A percentile compares a stretch with the other conserved stretches of the same genome.
Conservation (phyloP, 1,140 invertebrate species). For the Ceratina australensis region DNA sequence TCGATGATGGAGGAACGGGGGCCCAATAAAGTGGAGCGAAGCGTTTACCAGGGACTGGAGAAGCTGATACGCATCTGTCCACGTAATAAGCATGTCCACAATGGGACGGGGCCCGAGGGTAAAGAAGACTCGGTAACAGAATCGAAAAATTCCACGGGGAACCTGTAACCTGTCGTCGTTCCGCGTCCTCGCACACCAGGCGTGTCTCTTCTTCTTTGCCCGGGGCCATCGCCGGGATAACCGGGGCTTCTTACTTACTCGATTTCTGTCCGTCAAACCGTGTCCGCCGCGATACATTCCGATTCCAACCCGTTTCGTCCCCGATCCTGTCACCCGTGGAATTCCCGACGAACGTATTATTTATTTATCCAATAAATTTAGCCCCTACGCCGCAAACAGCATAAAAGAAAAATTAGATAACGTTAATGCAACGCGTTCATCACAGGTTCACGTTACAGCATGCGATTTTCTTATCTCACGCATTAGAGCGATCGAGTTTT, state of each 20-base stretch:
- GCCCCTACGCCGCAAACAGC: too few relatives aligned
- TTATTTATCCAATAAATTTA: too few relatives aligned
- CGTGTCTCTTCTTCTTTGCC: slow-evolving; percentile 64
- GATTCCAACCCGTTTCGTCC: slow-evolving; percentile 12
- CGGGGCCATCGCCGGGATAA: slow-evolving; percentile 45
- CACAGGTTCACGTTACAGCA: too few relatives aligned
- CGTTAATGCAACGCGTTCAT: too few relatives aligned
- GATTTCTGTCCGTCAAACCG: slow-evolving; percentile 48
- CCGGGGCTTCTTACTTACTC: slow-evolving; percentile 48
- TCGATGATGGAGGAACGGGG: slow-evolving; percentile 26
- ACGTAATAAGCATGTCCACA: slow-evolving; percentile 45
- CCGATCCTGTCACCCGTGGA: too few relatives aligned
- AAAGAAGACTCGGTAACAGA: slow-evolving; percentile 26
- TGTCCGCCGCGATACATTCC: slow-evolving; percentile 30
- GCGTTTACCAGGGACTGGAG: slow-evolving; percentile 37
- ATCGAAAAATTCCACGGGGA: slow-evolving; percentile 61
- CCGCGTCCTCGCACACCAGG: slow-evolving; percentile 78
- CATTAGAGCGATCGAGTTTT: too few relatives aligned
- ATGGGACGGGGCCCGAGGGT: slow-evolving; percentile 34
- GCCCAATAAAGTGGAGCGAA: slow-evolving; percentile 39
- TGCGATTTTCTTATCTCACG: too few relatives aligned
- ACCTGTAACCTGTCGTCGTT: slow-evolving; percentile 71
- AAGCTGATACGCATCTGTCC: slow-evolving; percentile 50
- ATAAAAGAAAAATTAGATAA: too few relatives aligned
- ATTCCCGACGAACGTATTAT: too few relatives aligned